phyloP scores from a whole-genome alignment of 92 coral and sea anemone species.

The Scolanthus callimorphus region DNA sequence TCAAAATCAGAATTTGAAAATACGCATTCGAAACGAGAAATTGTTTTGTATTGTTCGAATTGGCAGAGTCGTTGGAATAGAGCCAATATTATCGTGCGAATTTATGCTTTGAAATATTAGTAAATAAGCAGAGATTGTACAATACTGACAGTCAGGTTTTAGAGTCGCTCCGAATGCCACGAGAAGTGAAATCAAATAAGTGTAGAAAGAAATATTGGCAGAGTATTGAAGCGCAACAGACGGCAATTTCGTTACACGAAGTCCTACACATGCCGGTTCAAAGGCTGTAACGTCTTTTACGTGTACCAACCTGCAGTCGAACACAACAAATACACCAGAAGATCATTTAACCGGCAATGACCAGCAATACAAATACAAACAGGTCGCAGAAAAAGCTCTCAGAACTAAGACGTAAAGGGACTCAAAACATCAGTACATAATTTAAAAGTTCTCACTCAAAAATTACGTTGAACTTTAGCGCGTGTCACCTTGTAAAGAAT shows the following conservation, averaged over 20 bases:
- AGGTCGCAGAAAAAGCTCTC: conserved; percentile 8
- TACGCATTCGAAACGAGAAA: conserved; percentile 14
- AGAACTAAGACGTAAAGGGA: not conserved
- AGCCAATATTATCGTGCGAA: conserved; percentile 22
- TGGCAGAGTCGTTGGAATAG: conserved; percentile 29
- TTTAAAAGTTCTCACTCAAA: conserved; percentile 9
- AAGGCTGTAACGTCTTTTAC: conserved; percentile 28
- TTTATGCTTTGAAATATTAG: conserved; percentile 13
- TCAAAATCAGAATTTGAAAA: conserved; percentile 38
- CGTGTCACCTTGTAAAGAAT: conserved; percentile 25
- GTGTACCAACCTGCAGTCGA: conserved; percentile 37
- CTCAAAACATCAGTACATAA: not conserved
- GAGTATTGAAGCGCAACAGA: conserved; percentile 14
- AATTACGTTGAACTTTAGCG: conserved; percentile 34
- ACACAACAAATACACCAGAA: conserved; percentile 6
- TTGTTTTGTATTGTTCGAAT: conserved; percentile 38
- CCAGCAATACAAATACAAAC: not conserved
- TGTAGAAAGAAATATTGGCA: not conserved
- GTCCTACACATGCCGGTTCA: conserved; percentile 39
- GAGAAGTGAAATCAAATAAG: conserved; percentile 6
- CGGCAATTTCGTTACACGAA: conserved; percentile 35
- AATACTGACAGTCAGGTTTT: not conserved
- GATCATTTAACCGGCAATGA: conserved; percentile 26
- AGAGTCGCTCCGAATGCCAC: not conserved
- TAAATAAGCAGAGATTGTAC: conserved; percentile 4